Evolutionary conservation across 1,140 invertebrate species (phyloP), one percentile per base, ranked within the genome.

Genomic region (Popillia japonica): DNA sequence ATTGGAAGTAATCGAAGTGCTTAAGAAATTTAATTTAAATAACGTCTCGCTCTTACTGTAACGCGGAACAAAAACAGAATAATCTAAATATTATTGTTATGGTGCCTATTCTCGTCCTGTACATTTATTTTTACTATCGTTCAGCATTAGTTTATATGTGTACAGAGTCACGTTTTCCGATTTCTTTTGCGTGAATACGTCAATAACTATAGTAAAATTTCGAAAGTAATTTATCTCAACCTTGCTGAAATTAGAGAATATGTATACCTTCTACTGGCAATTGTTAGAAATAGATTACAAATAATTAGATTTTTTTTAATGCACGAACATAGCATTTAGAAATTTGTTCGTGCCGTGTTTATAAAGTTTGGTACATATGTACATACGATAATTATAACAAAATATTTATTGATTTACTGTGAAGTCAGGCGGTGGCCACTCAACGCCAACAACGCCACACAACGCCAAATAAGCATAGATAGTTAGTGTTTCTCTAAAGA

Each of bases 61-160:
- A 55, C 48, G 48, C 48, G 48, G 48, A 55, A 55, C 48, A 55
- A 55, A 55, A 55, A 55, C 48, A n/a, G 48, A 14, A 17, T 55
- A 55, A n/a, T 55, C 48, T n/a, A 55, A 55, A 55, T 55, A 55
- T 55, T 55, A 55, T 55, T 55, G 48, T 55, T 17, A 55, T 55
- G n/a, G 48, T 55, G 14, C 14, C 48, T 55, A 55, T 55, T 55
- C 48, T 55, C 9, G 48, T 55, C 48, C 14, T 17, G 17, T 55
- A 55, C 14, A 55, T 55, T 55, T 55, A 55, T 55, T 55, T 55
- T 55, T 55, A 55, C 48, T 55, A 55, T 55, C 48, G 48, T n/a
- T 14, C 48, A 55, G 48, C 14, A 55, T 55, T 55, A 55, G 48
- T 55, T 55, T 55, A 55, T 55, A 55, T 55, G 48, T 55, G 48